These are phyloP conservation scores for Maccullochella peelii DNA, from an alignment of 2,113 vertebrate genomes.

Conservation along the genomic window DNA sequence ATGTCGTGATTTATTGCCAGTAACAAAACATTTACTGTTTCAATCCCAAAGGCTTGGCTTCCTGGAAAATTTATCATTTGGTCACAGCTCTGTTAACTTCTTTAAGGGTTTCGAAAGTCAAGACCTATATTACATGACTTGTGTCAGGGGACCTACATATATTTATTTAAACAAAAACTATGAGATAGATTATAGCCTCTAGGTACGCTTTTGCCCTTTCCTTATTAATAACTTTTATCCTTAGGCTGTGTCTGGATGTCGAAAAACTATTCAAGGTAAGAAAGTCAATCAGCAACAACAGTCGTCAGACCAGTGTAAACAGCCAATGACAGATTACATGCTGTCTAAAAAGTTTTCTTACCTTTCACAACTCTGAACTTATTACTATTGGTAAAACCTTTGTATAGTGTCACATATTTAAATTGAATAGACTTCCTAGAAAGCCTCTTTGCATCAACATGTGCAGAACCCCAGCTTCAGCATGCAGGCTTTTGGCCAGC, in stretches of 20 bases:
- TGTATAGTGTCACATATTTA: slow-evolving; percentile 42
- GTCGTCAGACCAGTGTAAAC: slow-evolving; percentile 1
- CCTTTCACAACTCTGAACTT: slow-evolving; percentile 19
- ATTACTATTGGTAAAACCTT: slow-evolving; percentile 30
- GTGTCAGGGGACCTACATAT: slow-evolving; percentile 23
- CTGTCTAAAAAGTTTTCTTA: slow-evolving; percentile 22
- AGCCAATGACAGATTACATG: slow-evolving; percentile 15
- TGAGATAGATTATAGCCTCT: slow-evolving; percentile 15
- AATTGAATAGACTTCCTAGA: slow-evolving; percentile 62
- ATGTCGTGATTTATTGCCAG: slow-evolving; percentile 76
- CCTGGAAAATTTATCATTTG: slow-evolving; percentile 69
- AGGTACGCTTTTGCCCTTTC: slow-evolving; percentile 11
- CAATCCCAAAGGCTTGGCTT: slow-evolving; percentile 62
- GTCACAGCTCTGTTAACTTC: slow-evolving; percentile 56
- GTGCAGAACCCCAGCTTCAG: slow-evolving; percentile 24
- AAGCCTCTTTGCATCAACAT: slow-evolving; percentile 49
- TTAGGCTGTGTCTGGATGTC: slow-evolving; percentile 8
- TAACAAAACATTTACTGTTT: slow-evolving; percentile 71
- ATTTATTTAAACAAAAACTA: slow-evolving; percentile 48
- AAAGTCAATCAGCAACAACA: slow-evolving; percentile 21
- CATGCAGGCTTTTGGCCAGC: slow-evolving; percentile 51
- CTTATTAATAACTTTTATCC: slow-evolving; percentile 25
- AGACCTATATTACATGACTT: slow-evolving; percentile 30
- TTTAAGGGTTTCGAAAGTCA: slow-evolving; percentile 42
- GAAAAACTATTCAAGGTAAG: slow-evolving; percentile 36